Evolutionary conservation across 2,113 vertebrate genomes (phyloP).

Genomic region (Crotophaga sulcirostris): DNA sequence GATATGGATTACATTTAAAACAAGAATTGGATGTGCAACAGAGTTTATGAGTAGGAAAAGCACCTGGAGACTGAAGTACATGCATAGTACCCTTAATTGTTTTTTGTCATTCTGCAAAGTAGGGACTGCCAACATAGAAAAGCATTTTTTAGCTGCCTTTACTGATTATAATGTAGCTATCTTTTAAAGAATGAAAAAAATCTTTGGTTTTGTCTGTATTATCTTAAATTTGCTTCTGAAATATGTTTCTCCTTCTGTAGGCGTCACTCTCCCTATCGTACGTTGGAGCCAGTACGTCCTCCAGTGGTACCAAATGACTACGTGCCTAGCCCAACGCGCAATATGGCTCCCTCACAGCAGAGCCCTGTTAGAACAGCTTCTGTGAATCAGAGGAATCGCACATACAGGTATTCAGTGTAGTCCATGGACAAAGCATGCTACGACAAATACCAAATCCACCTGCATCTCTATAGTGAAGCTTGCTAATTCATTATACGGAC

Average conservation of each 20-base stretch:
- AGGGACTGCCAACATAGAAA: neutral
- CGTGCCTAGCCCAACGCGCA: constrained; percentile 97
- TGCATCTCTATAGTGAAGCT: neutral
- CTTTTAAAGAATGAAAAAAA: neutral
- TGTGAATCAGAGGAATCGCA: constrained; percentile 99
- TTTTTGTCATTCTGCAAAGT: neutral
- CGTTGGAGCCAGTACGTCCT: constrained; percentile 97
- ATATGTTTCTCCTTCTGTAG: constrained; percentile 80
- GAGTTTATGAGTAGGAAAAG: neutral
- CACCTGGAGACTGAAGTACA: neutral
- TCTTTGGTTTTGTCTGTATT: neutral
- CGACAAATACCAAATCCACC: neutral
- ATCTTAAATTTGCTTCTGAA: constrained; percentile 15
- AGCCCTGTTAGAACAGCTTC: constrained; percentile 97
- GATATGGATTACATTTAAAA: neutral
- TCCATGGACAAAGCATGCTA: neutral
- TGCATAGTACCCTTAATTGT: neutral
- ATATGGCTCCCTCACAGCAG: constrained; percentile 90
- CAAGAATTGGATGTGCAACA: neutral
- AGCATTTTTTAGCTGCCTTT: neutral
- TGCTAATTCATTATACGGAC: neutral
- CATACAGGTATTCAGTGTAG: constrained; percentile 91
- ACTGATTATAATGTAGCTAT: neutral
- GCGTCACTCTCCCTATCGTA: constrained; percentile 98
- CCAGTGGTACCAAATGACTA: constrained; percentile 99